Base-by-base conservation (phyloP, 2,113 vertebrate genomes). In the Acanthisitta chloris region DNA sequence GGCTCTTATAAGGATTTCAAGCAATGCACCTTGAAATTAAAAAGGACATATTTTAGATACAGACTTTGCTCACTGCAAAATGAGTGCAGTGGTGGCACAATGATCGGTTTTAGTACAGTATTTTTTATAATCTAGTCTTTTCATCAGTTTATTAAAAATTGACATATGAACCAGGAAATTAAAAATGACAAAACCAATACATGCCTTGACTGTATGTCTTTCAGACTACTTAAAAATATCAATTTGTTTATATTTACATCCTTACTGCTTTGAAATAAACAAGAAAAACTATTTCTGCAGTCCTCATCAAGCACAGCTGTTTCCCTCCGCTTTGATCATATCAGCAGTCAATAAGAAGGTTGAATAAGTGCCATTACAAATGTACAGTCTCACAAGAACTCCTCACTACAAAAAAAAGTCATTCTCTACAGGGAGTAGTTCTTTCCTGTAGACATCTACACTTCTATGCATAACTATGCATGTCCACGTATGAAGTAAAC, bases 311-410 rank as follows among this genome's bases (percentile, higher is more conserved):
- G 18, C 24, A 38, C 36, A 69, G 65, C 24, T 77, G 23, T n/a
- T 78, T 81, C 8, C 4, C 3, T 55, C 24, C 29, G 34, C 38
- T 61, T 29, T 0, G 0, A 34, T 49, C 3, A 0, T 29, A 61
- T 31, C 26, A 8, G 6, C 13, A 34, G 17, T 28, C 33, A 59
- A 33, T 43, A 55, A n/a, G 15, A 17, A 77, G 13, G 40, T 9
- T 72, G 34, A 80, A 54, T 34, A 59, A 69, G 36, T 73, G 45
- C 17, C 26, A 33, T 51, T 64, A 49, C 7, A 20, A 81, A 67
- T 29, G 34, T 51, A 72, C 8, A 87, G 40, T 33, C 29, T 76
- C 66, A 82, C 14, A 12, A n/a, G 12, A 54, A 18, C 21, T n/a
- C 38, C 28, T 45, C 8, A 28, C 17, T 10, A 38, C 16, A 55